phyloP scores from a whole-genome alignment of 2,888 invertebrate species.

The Andrena trimmerana region DNA sequence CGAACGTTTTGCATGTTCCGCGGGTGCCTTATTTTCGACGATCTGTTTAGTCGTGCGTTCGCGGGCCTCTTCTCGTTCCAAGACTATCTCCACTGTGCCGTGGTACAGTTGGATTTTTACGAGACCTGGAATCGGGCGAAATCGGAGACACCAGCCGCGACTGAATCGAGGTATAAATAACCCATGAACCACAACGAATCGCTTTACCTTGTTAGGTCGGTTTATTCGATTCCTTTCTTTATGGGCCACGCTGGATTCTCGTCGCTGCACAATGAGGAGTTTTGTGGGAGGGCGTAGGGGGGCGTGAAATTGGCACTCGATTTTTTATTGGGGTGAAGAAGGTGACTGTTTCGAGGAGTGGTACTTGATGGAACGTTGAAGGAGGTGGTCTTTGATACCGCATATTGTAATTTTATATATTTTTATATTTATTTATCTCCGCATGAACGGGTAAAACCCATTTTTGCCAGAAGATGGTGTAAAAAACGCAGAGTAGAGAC shows the following conservation, averaged over 20 bases:
- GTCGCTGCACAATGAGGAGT: slow-evolving; percentile 3
- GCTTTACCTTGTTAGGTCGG: slow-evolving; percentile 41
- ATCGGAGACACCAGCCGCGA: slow-evolving; percentile 26
- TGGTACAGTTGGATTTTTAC: slow-evolving; percentile 6
- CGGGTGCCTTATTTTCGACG: slow-evolving; percentile 1
- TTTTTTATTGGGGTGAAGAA: not conserved
- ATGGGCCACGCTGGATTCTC: slow-evolving; percentile 2
- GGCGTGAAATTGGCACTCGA: slow-evolving; percentile 1
- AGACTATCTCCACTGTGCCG: too few species aligned
- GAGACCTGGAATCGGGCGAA: slow-evolving; percentile 13
- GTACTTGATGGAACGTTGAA: too few species aligned
- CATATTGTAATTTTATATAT: too few species aligned
- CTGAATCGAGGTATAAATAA: slow-evolving; percentile 49
- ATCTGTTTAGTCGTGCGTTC: not conserved
- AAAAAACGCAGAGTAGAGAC: too few species aligned
- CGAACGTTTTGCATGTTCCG: slow-evolving; percentile 20
- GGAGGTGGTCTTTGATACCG: too few species aligned
- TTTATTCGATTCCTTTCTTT: slow-evolving; percentile 32
- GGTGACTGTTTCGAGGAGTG: not conserved
- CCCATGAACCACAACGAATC: slow-evolving; percentile 21
- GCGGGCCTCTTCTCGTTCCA: not conserved
- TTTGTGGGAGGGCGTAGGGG: slow-evolving; percentile 14
- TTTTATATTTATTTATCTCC: too few species aligned
- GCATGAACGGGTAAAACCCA: too few species aligned
- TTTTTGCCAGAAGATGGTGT: too few species aligned